These are phyloP conservation scores for Arnoldichthys spilopterus DNA, from an alignment of 2,797 vertebrate genomes.

Conservation along the genomic window DNA sequence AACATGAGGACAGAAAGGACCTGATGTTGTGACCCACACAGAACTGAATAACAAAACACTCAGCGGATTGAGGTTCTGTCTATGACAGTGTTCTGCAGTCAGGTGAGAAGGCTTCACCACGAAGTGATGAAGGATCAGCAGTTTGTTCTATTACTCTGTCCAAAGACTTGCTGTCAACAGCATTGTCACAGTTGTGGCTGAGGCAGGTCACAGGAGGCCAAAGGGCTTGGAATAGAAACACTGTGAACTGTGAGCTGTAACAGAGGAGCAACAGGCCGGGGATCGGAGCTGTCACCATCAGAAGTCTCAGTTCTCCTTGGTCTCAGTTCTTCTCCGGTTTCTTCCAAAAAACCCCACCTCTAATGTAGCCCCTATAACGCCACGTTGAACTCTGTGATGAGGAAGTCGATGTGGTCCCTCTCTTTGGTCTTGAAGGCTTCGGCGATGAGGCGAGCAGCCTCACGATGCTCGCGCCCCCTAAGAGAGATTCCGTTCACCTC, in stretches of 20 bases:
- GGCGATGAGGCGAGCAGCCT: constrained; percentile 92
- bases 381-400: constrained; percentile 96
- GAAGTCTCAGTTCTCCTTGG: constrained; percentile 1
- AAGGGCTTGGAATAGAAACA: not conserved
- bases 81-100: not conserved
- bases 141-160: not conserved
- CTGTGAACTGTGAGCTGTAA: constrained; percentile 3
- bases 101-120: constrained; percentile 1
- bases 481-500: constrained; percentile 92
- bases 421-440: constrained; percentile 98
- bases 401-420: constrained; percentile 90
- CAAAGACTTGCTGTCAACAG: not conserved
- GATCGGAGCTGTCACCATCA: not conserved
- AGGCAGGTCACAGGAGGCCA: not conserved
- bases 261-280: not conserved
- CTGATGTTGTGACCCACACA: constrained; percentile 63
- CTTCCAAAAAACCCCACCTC: not conserved
- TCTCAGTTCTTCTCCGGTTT: not conserved
- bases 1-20: constrained; percentile 60
- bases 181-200: not conserved
- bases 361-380: constrained; percentile 79
- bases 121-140: not conserved
- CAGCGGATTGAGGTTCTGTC: not conserved
- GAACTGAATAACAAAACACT: constrained; percentile 15
- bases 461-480: constrained; percentile 89